Evolutionary conservation across 2,797 vertebrate species (phyloP).

Genomic region (Tragelaphus eurycerus): DNA sequence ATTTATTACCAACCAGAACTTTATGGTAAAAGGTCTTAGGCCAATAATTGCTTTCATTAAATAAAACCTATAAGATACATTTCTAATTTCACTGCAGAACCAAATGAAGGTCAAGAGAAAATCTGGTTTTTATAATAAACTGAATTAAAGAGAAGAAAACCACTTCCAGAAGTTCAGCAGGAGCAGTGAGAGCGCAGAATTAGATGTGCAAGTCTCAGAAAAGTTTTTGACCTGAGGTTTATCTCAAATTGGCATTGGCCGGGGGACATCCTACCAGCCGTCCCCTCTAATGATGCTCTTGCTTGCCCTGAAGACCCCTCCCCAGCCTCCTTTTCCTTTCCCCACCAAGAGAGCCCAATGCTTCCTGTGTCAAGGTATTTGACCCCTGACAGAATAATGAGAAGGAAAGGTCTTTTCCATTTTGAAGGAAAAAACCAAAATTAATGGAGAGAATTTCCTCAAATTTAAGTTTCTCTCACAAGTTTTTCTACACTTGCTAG

Average conservation of each 20-base stretch:
- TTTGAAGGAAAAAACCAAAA: background rate
- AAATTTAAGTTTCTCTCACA: background rate
- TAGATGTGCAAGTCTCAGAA: background rate
- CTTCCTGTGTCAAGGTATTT: background rate
- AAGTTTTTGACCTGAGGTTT: background rate
- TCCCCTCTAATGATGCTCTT: background rate
- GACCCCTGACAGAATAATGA: background rate
- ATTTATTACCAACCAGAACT: conserved; percentile 1
- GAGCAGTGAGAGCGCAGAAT: background rate
- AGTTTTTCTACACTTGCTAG: background rate
- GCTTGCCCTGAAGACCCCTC: too few species aligned
- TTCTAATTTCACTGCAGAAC: conserved; percentile 50
- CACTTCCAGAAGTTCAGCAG: background rate
- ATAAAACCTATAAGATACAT: conserved; percentile 45
- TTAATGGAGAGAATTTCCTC: background rate
- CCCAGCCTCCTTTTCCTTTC: background rate
- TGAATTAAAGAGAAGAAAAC: background rate
- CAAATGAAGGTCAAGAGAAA: conserved; percentile 46
- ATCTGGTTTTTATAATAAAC: background rate
- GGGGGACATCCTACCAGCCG: accelerated
- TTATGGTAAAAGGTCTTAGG: conserved; percentile 25
- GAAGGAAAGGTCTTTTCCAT: background rate
- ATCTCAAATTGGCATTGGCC: background rate
- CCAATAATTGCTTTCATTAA: conserved; percentile 55
- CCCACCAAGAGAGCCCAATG: background rate